These are phyloP conservation scores for Eulithis testata DNA, from an alignment of 2,888 invertebrate genomes.

Conservation along the genomic window DNA sequence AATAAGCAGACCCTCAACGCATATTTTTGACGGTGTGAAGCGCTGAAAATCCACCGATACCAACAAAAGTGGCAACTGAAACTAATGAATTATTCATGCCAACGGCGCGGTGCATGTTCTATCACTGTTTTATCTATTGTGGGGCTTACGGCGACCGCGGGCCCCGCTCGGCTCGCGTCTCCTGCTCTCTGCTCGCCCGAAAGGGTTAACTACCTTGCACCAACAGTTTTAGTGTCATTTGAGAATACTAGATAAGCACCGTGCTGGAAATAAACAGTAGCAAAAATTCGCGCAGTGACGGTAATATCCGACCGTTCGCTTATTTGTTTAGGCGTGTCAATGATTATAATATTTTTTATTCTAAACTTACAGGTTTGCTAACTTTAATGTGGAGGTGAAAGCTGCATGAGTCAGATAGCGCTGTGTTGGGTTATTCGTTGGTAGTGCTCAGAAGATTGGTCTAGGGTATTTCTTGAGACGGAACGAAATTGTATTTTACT, in stretches of 20 bases:
- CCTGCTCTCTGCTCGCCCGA: conserved; percentile 53
- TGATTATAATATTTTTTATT: conserved; percentile 28
- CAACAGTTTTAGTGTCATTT: conserved; percentile 79
- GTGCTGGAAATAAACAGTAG: conserved; percentile 77
- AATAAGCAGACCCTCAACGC: conserved; percentile 78
- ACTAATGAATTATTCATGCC: conserved; percentile 84
- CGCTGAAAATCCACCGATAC: conserved; percentile 84
- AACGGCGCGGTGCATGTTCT: conserved; percentile 84
- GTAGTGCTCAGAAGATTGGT: background rate
- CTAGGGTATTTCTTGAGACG: background rate
- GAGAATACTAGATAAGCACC: conserved; percentile 78
- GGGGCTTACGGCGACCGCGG: conserved; percentile 67
- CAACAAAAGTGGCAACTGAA: conserved; percentile 84
- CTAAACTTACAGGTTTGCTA: conserved; percentile 18
- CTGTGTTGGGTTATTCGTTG: background rate
- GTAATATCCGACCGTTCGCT: conserved; percentile 52
- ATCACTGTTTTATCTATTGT: conserved; percentile 86
- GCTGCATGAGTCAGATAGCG: conserved; percentile 10
- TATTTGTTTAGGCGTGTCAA: conserved; percentile 49
- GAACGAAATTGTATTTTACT: background rate
- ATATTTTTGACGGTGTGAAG: conserved; percentile 81
- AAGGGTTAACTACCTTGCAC: conserved; percentile 82
- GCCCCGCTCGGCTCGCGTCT: conserved; percentile 47
- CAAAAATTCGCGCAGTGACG: conserved; percentile 69
- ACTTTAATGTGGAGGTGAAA: conserved; percentile 15